A percentile compares a stretch with the other conserved stretches of the same genome.
Conservation (phyloP, 2,113 vertebrate genomes). For the Herpailurus yagouaroundi region DNA sequence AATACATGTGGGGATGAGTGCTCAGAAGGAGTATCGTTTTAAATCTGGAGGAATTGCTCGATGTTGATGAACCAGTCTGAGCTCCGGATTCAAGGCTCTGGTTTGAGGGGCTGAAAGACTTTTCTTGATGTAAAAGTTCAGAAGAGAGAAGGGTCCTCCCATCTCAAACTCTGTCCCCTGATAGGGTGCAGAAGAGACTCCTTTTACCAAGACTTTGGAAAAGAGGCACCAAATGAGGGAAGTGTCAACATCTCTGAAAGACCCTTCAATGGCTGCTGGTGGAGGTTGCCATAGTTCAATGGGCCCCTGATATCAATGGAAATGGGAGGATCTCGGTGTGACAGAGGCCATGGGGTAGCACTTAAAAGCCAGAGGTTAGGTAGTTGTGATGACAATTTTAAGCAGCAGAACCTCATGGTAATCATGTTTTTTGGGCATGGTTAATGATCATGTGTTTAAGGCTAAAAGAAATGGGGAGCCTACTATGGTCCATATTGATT, state of each 20-base stretch:
- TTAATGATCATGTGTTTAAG: neutral
- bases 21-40: constrained; percentile 27
- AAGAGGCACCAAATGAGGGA: neutral
- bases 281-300: neutral
- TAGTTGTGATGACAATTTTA: neutral
- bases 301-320: neutral
- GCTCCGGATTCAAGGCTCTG: neutral
- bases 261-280: neutral
- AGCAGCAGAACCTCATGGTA: neutral
- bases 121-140: neutral
- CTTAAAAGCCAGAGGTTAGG: neutral
- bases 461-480: neutral
- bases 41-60: neutral
- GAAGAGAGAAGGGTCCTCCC: neutral
- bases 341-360: neutral
- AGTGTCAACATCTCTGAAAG: neutral
- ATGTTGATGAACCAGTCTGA: neutral
- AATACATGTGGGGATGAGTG: neutral
- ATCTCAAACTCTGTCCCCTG: neutral
- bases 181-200: neutral
- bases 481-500: neutral
- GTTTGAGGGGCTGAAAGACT: neutral
- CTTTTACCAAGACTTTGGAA: neutral
- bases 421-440: neutral
- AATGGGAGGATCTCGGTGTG: neutral